Base-by-base conservation (phyloP, 37 sponge, comb jelly and placozoan species). In the Dysidea cf. avara region DNA sequence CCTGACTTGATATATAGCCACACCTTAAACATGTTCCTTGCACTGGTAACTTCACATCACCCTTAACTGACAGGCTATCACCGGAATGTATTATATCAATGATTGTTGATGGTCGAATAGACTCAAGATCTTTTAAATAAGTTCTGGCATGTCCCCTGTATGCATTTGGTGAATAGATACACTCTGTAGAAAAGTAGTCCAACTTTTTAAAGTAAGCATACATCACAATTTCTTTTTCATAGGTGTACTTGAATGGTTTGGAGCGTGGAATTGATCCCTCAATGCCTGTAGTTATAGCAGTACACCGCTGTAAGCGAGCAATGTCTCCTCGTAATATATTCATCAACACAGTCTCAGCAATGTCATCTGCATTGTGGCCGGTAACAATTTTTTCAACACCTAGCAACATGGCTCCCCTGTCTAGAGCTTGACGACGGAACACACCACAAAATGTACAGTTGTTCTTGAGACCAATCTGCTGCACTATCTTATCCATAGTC, bases 401-500 rank as follows among this genome's bases (percentile, higher is more conserved):
- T 32, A 94, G 84, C 61, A 88, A 35, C 61, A 88, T 57, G 39
- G 99, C 99, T 37, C 95, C 99, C 33, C 99, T 43, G 68, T 97
- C 99, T 29, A 97, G 72, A 24, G 99, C 99, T 74, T 97, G 99
- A 18, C 99, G 74, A 4, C 99, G 83, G 61, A 97, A 97, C 32
- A 97, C 99, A 51, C 99, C 99, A 82, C 99, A 97, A 60, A 97
- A 97, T 6, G 99, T 97, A 68, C 99, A 97, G 78, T 97, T 97
- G 70, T 91, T 97, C 75, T 86, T 87, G 24, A 86, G 72, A 22
- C 91, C 99, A 48, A 97, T 94, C 66, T 94, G 77, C 61, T 75
- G 78, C 43, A 97, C 99, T 61, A 97, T 97, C 30, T 83, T 87
- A 71, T 97, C 99, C 99, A 97, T 97, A 11, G 99, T 97, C 99